Base-by-base conservation (phyloP, 2,888 invertebrate genomes). In the Mimas tiliae region DNA sequence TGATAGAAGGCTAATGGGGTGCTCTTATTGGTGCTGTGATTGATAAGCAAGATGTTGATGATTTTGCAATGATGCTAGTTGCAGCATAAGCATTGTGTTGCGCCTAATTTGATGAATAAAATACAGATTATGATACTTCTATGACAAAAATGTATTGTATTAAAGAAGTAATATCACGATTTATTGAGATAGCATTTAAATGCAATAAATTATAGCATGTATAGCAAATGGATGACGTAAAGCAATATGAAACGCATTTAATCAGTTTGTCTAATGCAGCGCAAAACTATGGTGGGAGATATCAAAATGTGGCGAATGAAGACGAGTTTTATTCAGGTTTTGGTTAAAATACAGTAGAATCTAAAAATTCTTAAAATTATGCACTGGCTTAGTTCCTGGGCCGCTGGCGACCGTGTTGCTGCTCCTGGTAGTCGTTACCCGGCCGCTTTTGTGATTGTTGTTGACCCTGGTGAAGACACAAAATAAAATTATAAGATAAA, bases 301-400 rank as follows among this genome's bases (percentile, higher is more conserved):
- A 68, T 67, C 76, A 73, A 71, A 63, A 51, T 67, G 65, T 68
- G 67, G 62, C 45, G 74, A 76, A 11, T 19, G 38, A 58, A 72
- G 70, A 53, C n/a, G n/a, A n/a, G 45, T 63, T 33, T 33, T 58
- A 66, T 52, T 53, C 72, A 69, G 65, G 66, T 72, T 75, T 74
- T 72, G 68, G 72, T 72, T 67, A 70, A 69, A 62, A 72, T 71
- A 58, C 48, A 65, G 21, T 58, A 34, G 47, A 14, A n/a, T 55
- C 53, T 58, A 73, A 72, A 71, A 71, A 27, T 21, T 67, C 74
- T 69, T 70, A 70, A 76, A 74, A 62, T 63, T 7, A 65, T 68
- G 63, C 14, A 51, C 6, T 63, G 63, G 45, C 64, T 85, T 85
- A 91, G 82, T 90, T 91, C 75, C 89, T 90, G 64, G 82, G 80